Percentiles rank a stretch among this genome's conserved stretches.
Conservation (phyloP, 2,113 vertebrate genomes). For the Orcinus orca region DNA sequence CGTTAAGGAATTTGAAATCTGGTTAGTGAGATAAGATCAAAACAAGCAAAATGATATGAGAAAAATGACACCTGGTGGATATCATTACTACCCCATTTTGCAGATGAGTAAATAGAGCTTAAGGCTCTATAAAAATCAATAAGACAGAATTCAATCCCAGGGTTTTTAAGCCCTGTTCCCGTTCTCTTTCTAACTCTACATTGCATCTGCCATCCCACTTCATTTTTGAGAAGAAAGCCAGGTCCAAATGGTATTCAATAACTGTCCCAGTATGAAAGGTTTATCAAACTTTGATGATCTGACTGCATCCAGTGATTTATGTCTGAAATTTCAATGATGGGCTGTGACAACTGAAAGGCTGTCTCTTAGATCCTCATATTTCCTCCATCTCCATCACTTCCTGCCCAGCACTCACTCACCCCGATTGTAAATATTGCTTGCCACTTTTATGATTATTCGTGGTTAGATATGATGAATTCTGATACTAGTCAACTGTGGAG, state of each 20-base stretch:
- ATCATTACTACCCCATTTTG: not conserved
- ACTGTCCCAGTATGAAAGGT: slow-evolving; percentile 47
- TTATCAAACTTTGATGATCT: slow-evolving; percentile 67
- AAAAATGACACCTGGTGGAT: not conserved
- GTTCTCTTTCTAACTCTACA: not conserved
- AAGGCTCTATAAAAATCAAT: not conserved
- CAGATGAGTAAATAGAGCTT: not conserved
- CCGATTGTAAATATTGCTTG: slow-evolving; percentile 81
- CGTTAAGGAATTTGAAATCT: not conserved
- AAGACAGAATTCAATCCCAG: not conserved
- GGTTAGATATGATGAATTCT: slow-evolving; percentile 87
- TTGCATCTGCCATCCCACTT: not conserved
- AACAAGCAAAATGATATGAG: not conserved
- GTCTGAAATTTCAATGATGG: slow-evolving; percentile 49
- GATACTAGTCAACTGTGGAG: slow-evolving; percentile 82
- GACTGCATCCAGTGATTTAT: slow-evolving; percentile 55
- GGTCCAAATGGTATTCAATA: slow-evolving; percentile 52
- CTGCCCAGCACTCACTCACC: slow-evolving; percentile 49
- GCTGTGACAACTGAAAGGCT: slow-evolving; percentile 30
- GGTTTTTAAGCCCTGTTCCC: not conserved
- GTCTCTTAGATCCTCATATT: slow-evolving; percentile 63
- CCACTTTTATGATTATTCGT: slow-evolving; percentile 86
- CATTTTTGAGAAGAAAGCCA: slow-evolving; percentile 41
- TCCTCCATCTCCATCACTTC: slow-evolving; percentile 49
- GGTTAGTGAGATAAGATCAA: not conserved